phyloP scores from a whole-genome alignment of 2,113 vertebrate species.

The Chlorocebus sabaeus region DNA sequence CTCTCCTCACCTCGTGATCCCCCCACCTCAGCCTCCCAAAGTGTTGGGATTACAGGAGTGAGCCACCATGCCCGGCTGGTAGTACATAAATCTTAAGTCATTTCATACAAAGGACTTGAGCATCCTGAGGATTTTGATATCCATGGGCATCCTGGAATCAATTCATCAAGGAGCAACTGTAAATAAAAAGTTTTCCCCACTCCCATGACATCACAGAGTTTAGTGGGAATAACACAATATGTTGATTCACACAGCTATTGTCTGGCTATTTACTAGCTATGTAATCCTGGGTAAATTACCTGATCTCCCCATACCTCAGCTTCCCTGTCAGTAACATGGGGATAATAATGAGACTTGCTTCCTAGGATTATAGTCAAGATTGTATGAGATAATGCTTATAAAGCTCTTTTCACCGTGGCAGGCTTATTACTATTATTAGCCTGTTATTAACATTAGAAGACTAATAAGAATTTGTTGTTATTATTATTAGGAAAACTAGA shows the following conservation, averaged over 20 bases:
- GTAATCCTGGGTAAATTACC: neutral
- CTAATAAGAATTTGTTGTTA: neutral
- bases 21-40: too few species aligned
- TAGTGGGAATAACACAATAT: neutral
- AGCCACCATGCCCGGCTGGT: too few species aligned
- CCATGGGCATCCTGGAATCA: neutral
- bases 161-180: neutral
- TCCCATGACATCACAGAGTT: neutral
- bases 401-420: neutral
- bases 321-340: neutral
- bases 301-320: neutral
- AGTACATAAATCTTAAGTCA: neutral
- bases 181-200: neutral
- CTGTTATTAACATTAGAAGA: slow-evolving; percentile 5
- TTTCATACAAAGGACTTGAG: neutral
- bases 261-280: neutral
- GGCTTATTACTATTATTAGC: neutral
- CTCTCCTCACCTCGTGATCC: too few species aligned
- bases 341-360: neutral
- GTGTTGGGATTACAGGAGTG: too few species aligned
- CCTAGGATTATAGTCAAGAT: neutral
- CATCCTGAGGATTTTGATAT: neutral
- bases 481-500: neutral
- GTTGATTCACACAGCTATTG: neutral
- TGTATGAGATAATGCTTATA: neutral